Conservation (phyloP, 2,888 invertebrate genomes). For the Caenorhabditis sulstoni region DNA sequence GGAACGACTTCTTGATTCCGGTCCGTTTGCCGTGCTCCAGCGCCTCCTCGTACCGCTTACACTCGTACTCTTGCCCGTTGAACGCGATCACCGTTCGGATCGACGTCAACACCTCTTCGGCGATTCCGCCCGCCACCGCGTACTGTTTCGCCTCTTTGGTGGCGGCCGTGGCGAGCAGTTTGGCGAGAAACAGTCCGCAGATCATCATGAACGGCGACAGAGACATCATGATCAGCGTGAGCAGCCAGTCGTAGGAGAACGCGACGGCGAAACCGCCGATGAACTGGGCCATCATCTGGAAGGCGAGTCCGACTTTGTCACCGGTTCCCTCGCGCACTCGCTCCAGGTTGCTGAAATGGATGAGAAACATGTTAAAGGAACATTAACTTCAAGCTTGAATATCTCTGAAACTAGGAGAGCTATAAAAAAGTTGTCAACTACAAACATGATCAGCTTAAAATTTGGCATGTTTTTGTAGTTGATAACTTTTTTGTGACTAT, state of each 20-base stretch:
- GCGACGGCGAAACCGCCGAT: conserved; percentile 70
- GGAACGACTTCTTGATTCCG: conserved; percentile 77
- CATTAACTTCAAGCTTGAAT: no score
- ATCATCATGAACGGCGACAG: conserved; percentile 77
- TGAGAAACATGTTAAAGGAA: not conserved
- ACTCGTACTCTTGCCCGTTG: conserved; percentile 69
- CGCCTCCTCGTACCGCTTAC: conserved; percentile 72
- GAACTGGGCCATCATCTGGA: conserved; percentile 79
- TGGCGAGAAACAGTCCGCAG: conserved; percentile 74
- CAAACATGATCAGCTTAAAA: no score
- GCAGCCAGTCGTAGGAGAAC: conserved; percentile 74
- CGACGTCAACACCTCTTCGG: conserved; percentile 68
- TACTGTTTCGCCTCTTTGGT: conserved; percentile 81
- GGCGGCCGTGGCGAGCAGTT: conserved; percentile 81
- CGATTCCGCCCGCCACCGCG: conserved; percentile 67
- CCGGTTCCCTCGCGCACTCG: conserved; percentile 79
- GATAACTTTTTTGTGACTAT: no score
- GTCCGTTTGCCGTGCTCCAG: conserved; percentile 71
- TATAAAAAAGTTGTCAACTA: no score
- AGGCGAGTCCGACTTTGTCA: conserved; percentile 75
- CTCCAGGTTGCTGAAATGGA: conserved; percentile 79
- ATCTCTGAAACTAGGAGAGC: no score
- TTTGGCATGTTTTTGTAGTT: no score
- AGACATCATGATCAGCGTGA: conserved; percentile 80
- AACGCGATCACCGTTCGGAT: conserved; percentile 70